Evolutionary conservation across 2,888 invertebrate genomes (phyloP), one percentile per base, ranked within the genome.

Genomic region (Dasypogon diadema): DNA sequence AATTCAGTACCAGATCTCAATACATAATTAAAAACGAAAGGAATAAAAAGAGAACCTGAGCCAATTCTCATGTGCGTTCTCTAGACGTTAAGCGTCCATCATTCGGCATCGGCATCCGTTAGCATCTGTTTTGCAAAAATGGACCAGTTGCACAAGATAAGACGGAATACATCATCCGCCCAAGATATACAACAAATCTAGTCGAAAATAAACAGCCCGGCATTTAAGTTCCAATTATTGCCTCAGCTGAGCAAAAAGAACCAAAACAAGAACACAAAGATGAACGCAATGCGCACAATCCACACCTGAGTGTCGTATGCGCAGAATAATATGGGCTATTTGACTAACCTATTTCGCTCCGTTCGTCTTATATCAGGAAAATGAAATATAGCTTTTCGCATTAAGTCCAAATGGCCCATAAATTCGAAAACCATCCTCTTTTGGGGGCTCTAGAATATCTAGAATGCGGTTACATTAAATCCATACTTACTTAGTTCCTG

Each of bases 1-100:
- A 70, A 70, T 70, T 70, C 54, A 54, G 70, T 54, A 70, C 70
- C 70, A 70, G 70, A 70, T 70, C 70, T 10, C 16, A 34, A 70
- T 70, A 30, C 54, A 54, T 48, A 70, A 70, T 70, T 70, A 30
- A 51, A 54, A 70, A 26, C 10, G 30, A 26, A 26, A 26, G n/a
- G 18, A 22, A 24, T 26, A 48, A 54, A 70, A 70, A 26, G 48
- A 46, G 14, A 30, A 22, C 6, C 37, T 60, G 60, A 8, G 37
- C 60, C 21, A 60, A 60, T 60, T 60, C 30, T 60, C 60, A 37
- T 48, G 22, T 65, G 24, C 22, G 65, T 65, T 21, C n/a, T n/a
- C 65, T 65, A 22, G 18, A 51, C 16, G 8, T 5, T 21, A 16
- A 21, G 4, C 14, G 12, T 16, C 51, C 51, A 18, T 51, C 51